Base-by-base conservation (phyloP, 2,113 vertebrate species). In the Lethenteron camtschaticum region DNA sequence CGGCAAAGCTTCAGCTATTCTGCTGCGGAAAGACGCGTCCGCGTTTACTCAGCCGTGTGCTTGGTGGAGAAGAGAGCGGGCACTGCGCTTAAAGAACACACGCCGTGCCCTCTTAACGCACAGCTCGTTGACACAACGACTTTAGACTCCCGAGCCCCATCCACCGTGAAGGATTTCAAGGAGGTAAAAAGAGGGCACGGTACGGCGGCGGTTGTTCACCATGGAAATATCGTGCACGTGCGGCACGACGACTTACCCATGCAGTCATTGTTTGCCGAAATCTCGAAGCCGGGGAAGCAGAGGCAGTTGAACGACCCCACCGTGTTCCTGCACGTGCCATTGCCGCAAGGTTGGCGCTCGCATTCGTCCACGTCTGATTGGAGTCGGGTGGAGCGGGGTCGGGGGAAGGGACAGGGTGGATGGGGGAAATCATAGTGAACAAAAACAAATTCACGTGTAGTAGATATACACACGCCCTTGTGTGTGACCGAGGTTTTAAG, bases 231-330 rank as follows among this genome's bases (percentile, higher is more conserved):
- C 57, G 11, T 18, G 56, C n/a, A 13, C 11, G 2, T 10, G 8
- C 16, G 55, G 7, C 16, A 56, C 16, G 12, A 56, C 16, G 56
- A 69, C 57, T 73, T 78, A 95, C 89, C 88, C 83, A 89, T 81
- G 78, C 92, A 97, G 78, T 86, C 85, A 1, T 94, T 86, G 70
- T 84, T 86, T 81, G 84, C 87, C 0, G 86, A 86, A 3, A 89
- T 82, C 75, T 85, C 81, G 4, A 96, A 96, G 69, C 90, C 88
- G 0, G 84, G 86, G 80, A 90, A 88, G 79, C 89, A 95, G 63
- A 92, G 85, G 74, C 90, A 96, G 82, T 83, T 86, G 79, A 91
- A 96, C 78, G 90, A 96, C 72, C 90, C 88, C 8, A 88, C 81
- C 0, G 84, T 86, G 79, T 96, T 96, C 79, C 87, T 91, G 75